Evolutionary conservation across 2,797 vertebrate species (phyloP).

Genomic region (Urosaurus nigricauda): DNA sequence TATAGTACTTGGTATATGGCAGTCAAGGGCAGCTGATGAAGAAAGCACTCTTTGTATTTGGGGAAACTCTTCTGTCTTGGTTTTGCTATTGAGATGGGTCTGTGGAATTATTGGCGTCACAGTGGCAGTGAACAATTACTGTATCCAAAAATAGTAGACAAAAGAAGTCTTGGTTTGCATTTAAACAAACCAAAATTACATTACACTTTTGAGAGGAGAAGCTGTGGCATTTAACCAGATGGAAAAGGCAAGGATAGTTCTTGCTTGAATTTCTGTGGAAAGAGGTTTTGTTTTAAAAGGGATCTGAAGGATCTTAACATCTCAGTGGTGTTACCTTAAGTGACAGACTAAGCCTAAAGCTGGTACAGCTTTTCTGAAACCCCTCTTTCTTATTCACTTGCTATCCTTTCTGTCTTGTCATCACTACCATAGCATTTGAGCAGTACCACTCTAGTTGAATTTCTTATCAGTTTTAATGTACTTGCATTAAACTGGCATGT

Average conservation of each 20-base stretch:
- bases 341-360: background rate
- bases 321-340: background rate
- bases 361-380: background rate
- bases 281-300: background rate
- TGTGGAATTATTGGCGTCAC: background rate
- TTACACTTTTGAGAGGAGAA: slow-evolving; percentile 14
- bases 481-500: no score
- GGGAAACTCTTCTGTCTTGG: background rate
- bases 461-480: background rate
- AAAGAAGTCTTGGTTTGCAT: background rate
- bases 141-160: background rate
- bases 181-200: background rate
- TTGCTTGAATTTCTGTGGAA: background rate
- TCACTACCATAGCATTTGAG: background rate
- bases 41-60: background rate
- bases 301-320: background rate
- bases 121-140: background rate
- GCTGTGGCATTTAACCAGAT: background rate
- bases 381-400: background rate
- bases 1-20: background rate
- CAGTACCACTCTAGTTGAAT: background rate
- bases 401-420: background rate
- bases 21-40: background rate
- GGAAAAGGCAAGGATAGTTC: background rate
- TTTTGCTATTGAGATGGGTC: background rate